Conservation (phyloP, 1,140 invertebrate species). For the Cyrtorhinus lividipennis region DNA sequence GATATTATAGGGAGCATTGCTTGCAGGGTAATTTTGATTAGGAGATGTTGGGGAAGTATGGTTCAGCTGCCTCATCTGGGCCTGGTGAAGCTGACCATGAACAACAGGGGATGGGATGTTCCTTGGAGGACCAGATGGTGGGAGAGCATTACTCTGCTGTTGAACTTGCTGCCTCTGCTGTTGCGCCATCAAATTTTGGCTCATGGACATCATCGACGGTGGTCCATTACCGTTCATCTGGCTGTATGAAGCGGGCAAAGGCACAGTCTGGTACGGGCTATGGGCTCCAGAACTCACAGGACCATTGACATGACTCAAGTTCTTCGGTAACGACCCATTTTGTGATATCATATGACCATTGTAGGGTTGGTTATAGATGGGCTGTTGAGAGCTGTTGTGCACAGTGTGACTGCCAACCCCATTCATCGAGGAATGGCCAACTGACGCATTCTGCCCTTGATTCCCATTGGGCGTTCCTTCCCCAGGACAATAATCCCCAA, state of each 20-base stretch:
- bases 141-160: neutral
- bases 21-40: neutral
- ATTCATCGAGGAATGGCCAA: no score
- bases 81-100: neutral
- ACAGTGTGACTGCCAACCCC: neutral
- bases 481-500: neutral
- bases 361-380: neutral
- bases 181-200: neutral
- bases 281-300: neutral
- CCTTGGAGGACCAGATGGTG: neutral
- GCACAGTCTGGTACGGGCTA: neutral
- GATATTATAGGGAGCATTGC: neutral
- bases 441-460: neutral
- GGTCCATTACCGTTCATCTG: neutral
- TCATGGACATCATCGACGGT: neutral
- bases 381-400: neutral
- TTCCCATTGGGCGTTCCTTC: neutral
- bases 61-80: neutral
- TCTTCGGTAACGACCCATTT: neutral
- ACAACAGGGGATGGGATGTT: neutral
- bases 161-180: neutral
- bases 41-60: neutral
- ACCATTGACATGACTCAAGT: neutral
- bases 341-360: neutral
- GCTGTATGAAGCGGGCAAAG: neutral